Evolutionary conservation across 1,140 invertebrate genomes (phyloP).

Genomic region (Venustaconcha ellipsiformis): DNA sequence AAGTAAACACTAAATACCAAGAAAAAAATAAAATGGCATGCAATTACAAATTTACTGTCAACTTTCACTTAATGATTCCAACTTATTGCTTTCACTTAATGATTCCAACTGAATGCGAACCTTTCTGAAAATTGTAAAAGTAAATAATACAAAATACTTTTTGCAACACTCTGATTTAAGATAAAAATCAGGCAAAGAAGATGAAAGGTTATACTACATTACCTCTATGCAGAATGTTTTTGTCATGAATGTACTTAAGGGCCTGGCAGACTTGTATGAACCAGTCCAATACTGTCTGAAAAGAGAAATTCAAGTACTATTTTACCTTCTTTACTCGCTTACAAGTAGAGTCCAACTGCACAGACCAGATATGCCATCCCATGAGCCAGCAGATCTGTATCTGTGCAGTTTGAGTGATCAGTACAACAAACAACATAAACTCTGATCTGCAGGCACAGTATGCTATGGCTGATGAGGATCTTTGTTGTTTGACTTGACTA

Average conservation of each 20-base stretch:
- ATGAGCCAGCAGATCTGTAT: too few relatives aligned
- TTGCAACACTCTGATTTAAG: not conserved
- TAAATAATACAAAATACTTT: not conserved
- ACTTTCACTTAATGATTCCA: not conserved
- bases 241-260: slow-evolving; percentile 70
- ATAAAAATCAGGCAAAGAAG: not conserved
- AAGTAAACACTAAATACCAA: too few relatives aligned
- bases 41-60: not conserved
- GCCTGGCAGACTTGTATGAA: slow-evolving; percentile 71
- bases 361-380: too few relatives aligned
- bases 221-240: slow-evolving; percentile 72
- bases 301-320: too few relatives aligned
- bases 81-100: not conserved
- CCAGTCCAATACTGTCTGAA: slow-evolving; percentile 68
- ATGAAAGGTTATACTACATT: slow-evolving; percentile 40
- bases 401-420: too few relatives aligned
- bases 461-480: too few relatives aligned
- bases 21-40: too few relatives aligned
- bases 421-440: too few relatives aligned
- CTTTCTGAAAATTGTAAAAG: not conserved
- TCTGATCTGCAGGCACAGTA: too few relatives aligned
- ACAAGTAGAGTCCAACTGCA: too few relatives aligned
- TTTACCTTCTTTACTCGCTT: too few relatives aligned
- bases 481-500: too few relatives aligned
- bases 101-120: not conserved